These are phyloP conservation scores for Atherinomorus stipes DNA, from an alignment of 2,113 vertebrate species.

Conservation along the genomic window DNA sequence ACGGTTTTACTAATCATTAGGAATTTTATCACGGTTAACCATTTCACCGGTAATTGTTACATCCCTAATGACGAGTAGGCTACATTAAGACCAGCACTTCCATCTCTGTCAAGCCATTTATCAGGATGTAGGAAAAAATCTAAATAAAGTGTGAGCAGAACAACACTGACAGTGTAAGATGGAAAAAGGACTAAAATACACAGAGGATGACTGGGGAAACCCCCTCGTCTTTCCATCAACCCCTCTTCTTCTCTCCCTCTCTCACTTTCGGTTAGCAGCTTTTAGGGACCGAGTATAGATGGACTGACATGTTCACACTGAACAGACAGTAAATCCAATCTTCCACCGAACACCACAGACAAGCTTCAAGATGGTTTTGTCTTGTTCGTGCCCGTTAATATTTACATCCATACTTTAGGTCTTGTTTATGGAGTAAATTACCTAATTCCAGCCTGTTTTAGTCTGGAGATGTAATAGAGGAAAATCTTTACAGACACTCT, in stretches of 20 bases:
- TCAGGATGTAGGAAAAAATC: not conserved
- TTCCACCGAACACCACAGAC: conserved; percentile 29
- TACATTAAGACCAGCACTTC: no score
- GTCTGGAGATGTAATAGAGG: conserved; percentile 43
- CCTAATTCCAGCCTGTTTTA: conserved; percentile 30
- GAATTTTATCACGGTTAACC: no score
- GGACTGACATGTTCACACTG: conserved; percentile 8
- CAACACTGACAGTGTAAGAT: conserved; percentile 1
- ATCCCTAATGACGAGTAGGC: no score
- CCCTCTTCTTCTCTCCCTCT: conserved; percentile 26
- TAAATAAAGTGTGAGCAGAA: not conserved
- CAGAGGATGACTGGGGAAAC: conserved; percentile 45
- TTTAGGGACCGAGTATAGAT: conserved; percentile 40
- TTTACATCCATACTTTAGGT: conserved; percentile 24
- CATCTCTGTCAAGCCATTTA: not conserved
- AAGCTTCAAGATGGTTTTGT: conserved; percentile 2
- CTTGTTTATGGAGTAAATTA: conserved; percentile 38
- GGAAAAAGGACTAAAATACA: conserved; percentile 12
- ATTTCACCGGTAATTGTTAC: no score
- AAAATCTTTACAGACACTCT: conserved; percentile 39
- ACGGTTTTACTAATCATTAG: no score
- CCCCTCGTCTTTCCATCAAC: not conserved
- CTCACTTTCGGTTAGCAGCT: conserved; percentile 32
- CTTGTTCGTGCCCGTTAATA: conserved; percentile 16
- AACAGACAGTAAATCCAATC: conserved; percentile 35